Percentiles rank a stretch among this genome's conserved stretches.
Evolutionary conservation across 1,140 invertebrate species (phyloP).

Genomic region (Anastrepha ludens): DNA sequence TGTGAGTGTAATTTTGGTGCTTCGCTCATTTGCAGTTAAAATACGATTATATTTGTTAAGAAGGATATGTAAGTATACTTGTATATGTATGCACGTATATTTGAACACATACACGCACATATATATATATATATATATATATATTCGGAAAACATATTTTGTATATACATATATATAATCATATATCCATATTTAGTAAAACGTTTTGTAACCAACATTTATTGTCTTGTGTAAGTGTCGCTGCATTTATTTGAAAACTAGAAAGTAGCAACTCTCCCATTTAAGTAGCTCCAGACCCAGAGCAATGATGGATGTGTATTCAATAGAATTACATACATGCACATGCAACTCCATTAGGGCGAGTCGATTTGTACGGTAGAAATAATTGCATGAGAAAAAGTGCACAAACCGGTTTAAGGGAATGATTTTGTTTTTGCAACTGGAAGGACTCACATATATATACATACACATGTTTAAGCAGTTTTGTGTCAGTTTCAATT

Average conservation of each 20-base stretch:
- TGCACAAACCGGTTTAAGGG: too few species aligned
- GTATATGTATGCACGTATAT: too few species aligned
- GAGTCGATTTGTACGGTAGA: background rate
- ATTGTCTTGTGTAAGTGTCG: background rate
- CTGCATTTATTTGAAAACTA: background rate
- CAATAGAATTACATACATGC: background rate
- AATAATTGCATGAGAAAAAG: background rate
- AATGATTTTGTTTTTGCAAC: too few species aligned
- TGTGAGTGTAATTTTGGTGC: too few species aligned
- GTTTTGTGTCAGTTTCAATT: too few species aligned
- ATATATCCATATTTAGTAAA: background rate
- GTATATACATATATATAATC: background rate
- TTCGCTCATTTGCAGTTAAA: too few species aligned
- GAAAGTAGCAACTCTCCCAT: slow-evolving; percentile 5
- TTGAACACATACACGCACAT: too few species aligned
- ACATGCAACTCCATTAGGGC: background rate
- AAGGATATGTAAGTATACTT: too few species aligned
- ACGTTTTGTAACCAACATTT: slow-evolving; percentile 1
- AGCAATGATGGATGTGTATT: slow-evolving; percentile 41
- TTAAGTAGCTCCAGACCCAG: slow-evolving; percentile 26
- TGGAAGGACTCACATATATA: too few species aligned
- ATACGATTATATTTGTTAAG: too few species aligned
- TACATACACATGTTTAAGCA: too few species aligned
- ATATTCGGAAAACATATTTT: background rate
- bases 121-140: too few species aligned